Base-by-base conservation (phyloP, 2,888 invertebrate species). In the Pyrochroa serraticornis region DNA sequence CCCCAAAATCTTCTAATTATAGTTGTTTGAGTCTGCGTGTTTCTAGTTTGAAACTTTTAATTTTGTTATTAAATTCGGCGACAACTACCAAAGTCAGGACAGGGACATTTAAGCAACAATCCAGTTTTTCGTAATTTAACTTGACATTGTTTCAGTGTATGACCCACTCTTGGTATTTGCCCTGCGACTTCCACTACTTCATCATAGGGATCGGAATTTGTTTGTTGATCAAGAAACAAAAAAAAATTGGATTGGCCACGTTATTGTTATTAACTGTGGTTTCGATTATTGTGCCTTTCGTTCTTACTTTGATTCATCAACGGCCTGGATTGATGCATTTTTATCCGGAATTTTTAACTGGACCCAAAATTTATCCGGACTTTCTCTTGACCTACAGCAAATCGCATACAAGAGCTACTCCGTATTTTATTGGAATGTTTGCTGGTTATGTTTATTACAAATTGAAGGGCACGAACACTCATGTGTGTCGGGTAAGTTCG, bases 131-230 rank as follows among this genome's bases (percentile, higher is more conserved):
- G 22, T 5, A 5, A 5, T 5, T 22, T 38, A 33, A 8, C 46
- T 56, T 41, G 54, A 22, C 22, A 22, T 48, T 54, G 42, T 79
- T 82, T 35, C 77, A 89, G 89, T 89, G 89, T 68, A 81, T 89
- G 76, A 80, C 85, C 0, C 82, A 85, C 59, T 83, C 87, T 0
- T 89, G 89, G 89, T 88, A 87, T 75, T 81, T 89, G 34, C 85
- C 89, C 0, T 87, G 86, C 58, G 89, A 89, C 75, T 87, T 88
- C 77, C 89, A 89, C 72, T 86, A 83, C 77, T 87, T 87, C 75
- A 76, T 85, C 42, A 71, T 87, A 9, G 83, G 83, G 0, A 74
- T 84, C n/a, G 70, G 82, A 10, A 64, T 83, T 9, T 82, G 80
- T 65, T 73, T 79, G 63, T 44, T 84, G 7, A 81, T 84, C 66